Evolutionary conservation across 2,888 invertebrate genomes (phyloP), one percentile per base, ranked within the genome.

Genomic region (Andricus curvator): DNA sequence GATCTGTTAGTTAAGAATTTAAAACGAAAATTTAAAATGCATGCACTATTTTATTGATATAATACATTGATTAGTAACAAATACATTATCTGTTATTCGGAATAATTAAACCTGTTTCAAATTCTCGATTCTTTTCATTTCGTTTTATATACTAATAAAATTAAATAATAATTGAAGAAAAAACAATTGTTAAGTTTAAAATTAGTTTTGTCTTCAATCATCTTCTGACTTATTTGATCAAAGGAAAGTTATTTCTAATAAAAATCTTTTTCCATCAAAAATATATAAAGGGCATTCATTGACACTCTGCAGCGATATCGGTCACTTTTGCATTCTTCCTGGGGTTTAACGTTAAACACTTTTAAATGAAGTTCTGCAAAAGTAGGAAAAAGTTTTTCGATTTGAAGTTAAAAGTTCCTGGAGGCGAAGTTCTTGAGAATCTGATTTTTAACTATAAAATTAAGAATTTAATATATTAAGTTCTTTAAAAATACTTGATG

Each of bases 351-450:
- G 44, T 25, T 29, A 20, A 48, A 48, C 44, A 41, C 25, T 22
- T 51, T 15, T 29, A 48, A 70, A 70, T 29, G 29, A 70, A 51
- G 48, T 70, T 70, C 13, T 22, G 17, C 4, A 48, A 51, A 48
- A 70, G 51, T 33, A 51, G 48, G n/a, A 44, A 29, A 70, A 70
- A 70, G 33, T 70, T 70, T 51, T 51, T 29, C 70, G 70, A 70
- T 70, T 51, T 44, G 70, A 70, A 51, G 20, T 70, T 33, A 20
- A 4, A 70, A 37, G 48, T 17, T 70, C 33, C 48, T 48, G 33
- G 17, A 48, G 20, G 4, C 22, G 29, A 51, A 51, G 29, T 11
- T 25, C n/a, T 29, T 20, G 4, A n/a, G 17, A 70, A 70, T 33
- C 13, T 51, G 20, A 51, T 51, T 70, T 70, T 70, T 70, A 70